A percentile compares a stretch with the other conserved stretches of the same genome.
Evolutionary conservation across 2,113 vertebrate genomes (phyloP).

Genomic region (Rhinolophus ferrumequinum): DNA sequence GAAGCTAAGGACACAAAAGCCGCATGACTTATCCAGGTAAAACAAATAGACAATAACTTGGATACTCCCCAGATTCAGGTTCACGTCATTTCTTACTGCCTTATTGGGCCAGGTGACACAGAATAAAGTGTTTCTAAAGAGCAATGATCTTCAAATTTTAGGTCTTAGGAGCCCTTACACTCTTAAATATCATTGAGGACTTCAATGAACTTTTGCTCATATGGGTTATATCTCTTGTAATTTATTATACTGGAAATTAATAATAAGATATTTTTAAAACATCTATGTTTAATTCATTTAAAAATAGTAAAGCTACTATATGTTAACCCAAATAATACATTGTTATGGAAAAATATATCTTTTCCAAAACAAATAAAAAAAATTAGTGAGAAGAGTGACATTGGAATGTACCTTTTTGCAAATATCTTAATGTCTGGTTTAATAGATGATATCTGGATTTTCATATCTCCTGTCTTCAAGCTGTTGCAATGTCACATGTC

Average conservation of each 20-base stretch:
- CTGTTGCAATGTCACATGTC: neutral
- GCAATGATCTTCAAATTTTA: neutral
- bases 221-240: neutral
- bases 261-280: neutral
- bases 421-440: neutral
- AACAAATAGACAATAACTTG: neutral
- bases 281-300: neutral
- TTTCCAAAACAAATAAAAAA: neutral
- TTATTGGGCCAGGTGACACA: neutral
- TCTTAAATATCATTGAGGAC: neutral
- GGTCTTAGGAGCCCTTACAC: neutral
- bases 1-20: neutral
- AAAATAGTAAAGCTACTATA: neutral
- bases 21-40: neutral
- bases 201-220: neutral
- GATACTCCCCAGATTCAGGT: neutral
- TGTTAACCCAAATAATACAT: neutral
- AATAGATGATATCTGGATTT: neutral
- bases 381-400: neutral
- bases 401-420: neutral
- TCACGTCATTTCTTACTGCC: neutral
- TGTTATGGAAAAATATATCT: neutral
- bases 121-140: neutral
- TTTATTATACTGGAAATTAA: neutral
- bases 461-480: neutral